These are phyloP conservation scores for Boulengeromyrus knoepffleri DNA, from an alignment of 2,113 vertebrate species.

Conservation along the genomic window DNA sequence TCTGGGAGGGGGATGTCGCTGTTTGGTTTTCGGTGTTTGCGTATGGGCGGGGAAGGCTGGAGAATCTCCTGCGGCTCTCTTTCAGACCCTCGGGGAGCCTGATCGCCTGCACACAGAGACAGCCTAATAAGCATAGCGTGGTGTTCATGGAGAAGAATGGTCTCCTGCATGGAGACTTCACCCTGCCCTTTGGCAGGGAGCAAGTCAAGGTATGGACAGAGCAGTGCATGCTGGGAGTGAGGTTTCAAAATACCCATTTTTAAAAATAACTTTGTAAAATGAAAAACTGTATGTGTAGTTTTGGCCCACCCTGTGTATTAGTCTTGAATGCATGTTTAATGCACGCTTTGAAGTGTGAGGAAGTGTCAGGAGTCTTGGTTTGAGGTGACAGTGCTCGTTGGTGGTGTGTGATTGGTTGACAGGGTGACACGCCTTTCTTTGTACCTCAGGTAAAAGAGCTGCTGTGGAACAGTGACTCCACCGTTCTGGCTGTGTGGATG, in stretches of 20 bases:
- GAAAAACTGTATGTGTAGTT: no score
- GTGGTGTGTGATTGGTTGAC: neutral
- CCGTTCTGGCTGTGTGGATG: constrained; percentile 78
- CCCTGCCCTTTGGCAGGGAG: constrained; percentile 75
- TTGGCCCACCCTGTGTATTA: neutral
- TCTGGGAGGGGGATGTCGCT: neutral
- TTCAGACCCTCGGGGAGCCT: constrained; percentile 84
- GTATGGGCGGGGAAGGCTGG: neutral
- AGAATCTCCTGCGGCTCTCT: constrained; percentile 13
- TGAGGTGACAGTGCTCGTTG: neutral
- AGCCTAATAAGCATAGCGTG: constrained; percentile 82
- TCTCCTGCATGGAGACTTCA: constrained; percentile 89
- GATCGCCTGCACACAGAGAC: constrained; percentile 80
- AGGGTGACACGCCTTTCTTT: neutral
- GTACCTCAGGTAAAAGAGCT: constrained; percentile 76
- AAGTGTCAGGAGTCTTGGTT: neutral
- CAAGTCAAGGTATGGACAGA: constrained; percentile 67
- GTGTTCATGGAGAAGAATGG: constrained; percentile 97
- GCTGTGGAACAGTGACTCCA: constrained; percentile 91
- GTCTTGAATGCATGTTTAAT: neutral
- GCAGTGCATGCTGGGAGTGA: neutral
- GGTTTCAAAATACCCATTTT: neutral
- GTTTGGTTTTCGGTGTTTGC: neutral
- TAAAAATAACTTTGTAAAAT: no score
- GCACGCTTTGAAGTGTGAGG: neutral